Base-by-base conservation (phyloP, 2,888 invertebrate species). In the Carpatolechia fugitivella region DNA sequence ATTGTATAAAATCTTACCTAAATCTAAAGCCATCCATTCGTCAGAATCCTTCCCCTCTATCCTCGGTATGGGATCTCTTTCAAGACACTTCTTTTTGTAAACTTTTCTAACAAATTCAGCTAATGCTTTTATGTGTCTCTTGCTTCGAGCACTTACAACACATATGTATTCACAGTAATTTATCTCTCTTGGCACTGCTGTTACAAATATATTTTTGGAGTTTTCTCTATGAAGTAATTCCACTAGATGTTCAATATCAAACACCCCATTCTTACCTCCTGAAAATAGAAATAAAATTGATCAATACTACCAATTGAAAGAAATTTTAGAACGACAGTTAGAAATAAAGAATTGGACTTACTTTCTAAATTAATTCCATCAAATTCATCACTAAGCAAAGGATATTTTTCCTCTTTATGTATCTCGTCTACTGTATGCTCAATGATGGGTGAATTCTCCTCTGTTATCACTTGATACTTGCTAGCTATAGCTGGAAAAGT, bases 1-100 rank as follows among this genome's bases (percentile, higher is more conserved):
- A n/a, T n/a, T 6, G 5, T 30, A 31, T 7, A 10, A 1, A 48
- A 14, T n/a, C 13, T 54, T 89, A 95, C 97, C 97, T 86, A 98
- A 91, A 90, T 98, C 98, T 76, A 98, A 72, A 16, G 97, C 97
- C 81, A 96, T 92, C 98, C 98, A 98, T 68, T 96, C 94, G 50
- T 91, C 91, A 10, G 94, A 94, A 51, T 91, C 84, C 75, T 92
- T 91, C 20, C 97, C 97, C 87, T 97, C 97, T 62, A 97, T 91
- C 69, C 88, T 92, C 0, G 97, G 95, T 68, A 95, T 84, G 16
- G 76, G 63, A 76, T 98, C 97, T 14, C 69, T 76, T 59, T 88
- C 78, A 20, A 78, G 47, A 36, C 92, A 91, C 76, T 96, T 97
- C 52, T 92, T 91, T 84, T 97, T 97, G 70, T 91, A 97, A 41